Percentiles rank a stretch among this genome's conserved stretches.
These are phyloP conservation scores for Ochropleura leucogaster DNA, from an alignment of 2,888 invertebrate species.

Conservation along the genomic window DNA sequence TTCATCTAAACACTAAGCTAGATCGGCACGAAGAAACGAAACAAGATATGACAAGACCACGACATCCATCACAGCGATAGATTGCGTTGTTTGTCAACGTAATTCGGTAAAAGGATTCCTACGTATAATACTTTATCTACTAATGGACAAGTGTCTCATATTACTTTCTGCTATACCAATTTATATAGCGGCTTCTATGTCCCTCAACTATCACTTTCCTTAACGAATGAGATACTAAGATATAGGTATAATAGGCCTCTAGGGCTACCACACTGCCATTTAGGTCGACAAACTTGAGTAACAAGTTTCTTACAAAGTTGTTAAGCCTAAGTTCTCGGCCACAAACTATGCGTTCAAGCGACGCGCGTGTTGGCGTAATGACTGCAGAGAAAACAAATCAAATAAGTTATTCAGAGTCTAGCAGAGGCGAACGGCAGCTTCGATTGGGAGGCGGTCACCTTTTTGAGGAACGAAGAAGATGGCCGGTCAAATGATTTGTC, in stretches of 20 bases:
- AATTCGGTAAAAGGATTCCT: constrained; percentile 55
- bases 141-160: constrained; percentile 54
- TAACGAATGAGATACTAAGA: constrained; percentile 44
- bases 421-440: too few species aligned
- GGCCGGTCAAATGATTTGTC: too few species aligned
- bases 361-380: background rate
- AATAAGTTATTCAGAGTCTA: background rate
- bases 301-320: constrained; percentile 57
- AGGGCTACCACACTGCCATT: constrained; percentile 49
- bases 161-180: constrained; percentile 47
- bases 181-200: constrained; percentile 40
- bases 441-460: too few species aligned
- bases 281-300: constrained; percentile 53
- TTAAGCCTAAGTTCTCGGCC: constrained; percentile 36
- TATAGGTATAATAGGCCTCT: constrained; percentile 42
- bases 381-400: background rate
- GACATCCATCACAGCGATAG: constrained; percentile 43
- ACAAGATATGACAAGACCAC: constrained; percentile 33
- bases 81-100: constrained; percentile 43
- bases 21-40: constrained; percentile 17
- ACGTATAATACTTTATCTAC: constrained; percentile 45
- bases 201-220: constrained; percentile 46
- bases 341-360: background rate
- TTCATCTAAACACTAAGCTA: background rate
- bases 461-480: too few species aligned